These are phyloP conservation scores for Macrophya alboannulata DNA, from an alignment of 2,888 invertebrate genomes.

Conservation along the genomic window DNA sequence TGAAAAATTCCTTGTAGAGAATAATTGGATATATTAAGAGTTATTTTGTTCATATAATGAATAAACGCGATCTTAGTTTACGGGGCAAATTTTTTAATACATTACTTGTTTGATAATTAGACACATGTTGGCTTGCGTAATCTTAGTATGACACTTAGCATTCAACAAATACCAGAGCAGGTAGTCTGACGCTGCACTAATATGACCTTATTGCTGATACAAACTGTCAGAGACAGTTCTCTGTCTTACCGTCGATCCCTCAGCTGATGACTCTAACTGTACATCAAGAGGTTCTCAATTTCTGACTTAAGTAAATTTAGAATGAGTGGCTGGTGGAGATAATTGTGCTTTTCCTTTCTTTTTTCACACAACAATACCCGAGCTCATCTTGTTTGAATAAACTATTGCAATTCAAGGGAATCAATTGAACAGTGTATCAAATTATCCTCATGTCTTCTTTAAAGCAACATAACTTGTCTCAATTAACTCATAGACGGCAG, in stretches of 20 bases:
- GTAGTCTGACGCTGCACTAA: constrained; percentile 72
- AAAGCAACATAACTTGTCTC: neutral
- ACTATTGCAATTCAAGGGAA: neutral
- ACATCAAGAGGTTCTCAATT: constrained; percentile 76
- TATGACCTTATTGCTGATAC: constrained; percentile 76
- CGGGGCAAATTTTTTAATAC: neutral
- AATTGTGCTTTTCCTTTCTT: constrained; percentile 55
- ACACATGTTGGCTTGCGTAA: constrained; percentile 41
- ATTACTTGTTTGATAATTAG: neutral
- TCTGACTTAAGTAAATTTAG: constrained; percentile 58
- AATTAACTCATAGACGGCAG: neutral
- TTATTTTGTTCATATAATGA: constrained; percentile 12
- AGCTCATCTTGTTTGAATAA: neutral
- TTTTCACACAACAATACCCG: neutral
- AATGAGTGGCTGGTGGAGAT: constrained; percentile 54
- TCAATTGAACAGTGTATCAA: neutral
- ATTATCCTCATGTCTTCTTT: neutral
- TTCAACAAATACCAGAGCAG: constrained; percentile 25
- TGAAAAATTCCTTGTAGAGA: neutral
- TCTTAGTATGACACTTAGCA: neutral
- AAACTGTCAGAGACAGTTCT: constrained; percentile 73
- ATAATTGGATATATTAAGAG: neutral
- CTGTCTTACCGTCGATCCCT: constrained; percentile 76
- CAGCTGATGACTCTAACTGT: constrained; percentile 76
- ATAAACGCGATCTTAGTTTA: neutral